Evolutionary conservation across 2,888 invertebrate species (phyloP).

Genomic region (Vannuccia rotundouncinata): DNA sequence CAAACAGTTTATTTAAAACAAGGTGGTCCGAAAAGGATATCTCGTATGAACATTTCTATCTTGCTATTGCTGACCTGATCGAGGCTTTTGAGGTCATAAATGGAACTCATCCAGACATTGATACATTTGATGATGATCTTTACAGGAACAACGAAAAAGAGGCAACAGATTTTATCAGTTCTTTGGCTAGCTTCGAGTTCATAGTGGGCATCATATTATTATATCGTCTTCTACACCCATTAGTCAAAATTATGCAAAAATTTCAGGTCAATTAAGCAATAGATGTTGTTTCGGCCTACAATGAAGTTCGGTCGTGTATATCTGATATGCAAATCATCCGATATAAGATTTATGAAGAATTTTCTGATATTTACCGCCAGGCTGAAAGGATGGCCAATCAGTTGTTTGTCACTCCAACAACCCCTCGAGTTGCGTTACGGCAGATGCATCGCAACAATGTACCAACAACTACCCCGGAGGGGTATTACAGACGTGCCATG

Average conservation of each 20-base stretch:
- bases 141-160: conserved; percentile 7
- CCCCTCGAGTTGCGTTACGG: background rate
- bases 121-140: conserved; percentile 20
- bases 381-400: background rate
- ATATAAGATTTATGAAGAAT: background rate
- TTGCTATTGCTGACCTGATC: conserved; percentile 10
- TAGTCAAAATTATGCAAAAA: background rate
- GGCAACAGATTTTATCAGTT: conserved; percentile 12
- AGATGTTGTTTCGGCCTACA: conserved; percentile 2
- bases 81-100: conserved; percentile 26
- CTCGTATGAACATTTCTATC: conserved; percentile 23
- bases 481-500: background rate
- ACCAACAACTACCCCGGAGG: background rate
- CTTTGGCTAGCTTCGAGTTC: conserved; percentile 21
- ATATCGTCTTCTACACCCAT: conserved; percentile 7
- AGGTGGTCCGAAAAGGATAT: conserved; percentile 13
- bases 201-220: conserved; percentile 20
- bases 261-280: background rate
- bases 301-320: conserved; percentile 5
- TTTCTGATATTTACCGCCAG: background rate
- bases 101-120: conserved; percentile 4
- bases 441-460: background rate
- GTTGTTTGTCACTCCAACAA: background rate
- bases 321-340: background rate
- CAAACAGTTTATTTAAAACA: conserved; percentile 14